Conservation (phyloP, 2,797 vertebrate genomes). For the Hippopotamyrus pictus region DNA sequence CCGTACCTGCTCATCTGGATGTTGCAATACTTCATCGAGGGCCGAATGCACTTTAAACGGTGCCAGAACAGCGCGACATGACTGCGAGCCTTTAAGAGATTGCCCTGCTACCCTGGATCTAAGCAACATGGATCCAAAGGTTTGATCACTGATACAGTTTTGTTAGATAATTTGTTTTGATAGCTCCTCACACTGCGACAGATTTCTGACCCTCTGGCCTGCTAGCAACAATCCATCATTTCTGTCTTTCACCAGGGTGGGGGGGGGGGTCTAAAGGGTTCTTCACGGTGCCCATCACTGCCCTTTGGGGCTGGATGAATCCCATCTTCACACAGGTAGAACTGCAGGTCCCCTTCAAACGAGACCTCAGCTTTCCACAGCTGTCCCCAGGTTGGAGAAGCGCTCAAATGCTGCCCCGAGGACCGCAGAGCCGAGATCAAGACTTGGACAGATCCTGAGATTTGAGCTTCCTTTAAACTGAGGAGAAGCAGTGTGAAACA, state of each 20-base stretch:
- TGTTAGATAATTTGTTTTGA: not conserved
- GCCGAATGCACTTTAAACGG: not conserved
- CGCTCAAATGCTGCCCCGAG: not conserved
- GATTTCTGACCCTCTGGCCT: not conserved
- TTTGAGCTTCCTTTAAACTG: not conserved
- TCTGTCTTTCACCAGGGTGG: not conserved
- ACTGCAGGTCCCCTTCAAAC: not conserved
- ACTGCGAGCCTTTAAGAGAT: not conserved
- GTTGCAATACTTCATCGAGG: not conserved
- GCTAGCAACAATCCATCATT: not conserved
- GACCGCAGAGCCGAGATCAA: not conserved
- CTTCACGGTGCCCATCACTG: not conserved
- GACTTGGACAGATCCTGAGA: not conserved
- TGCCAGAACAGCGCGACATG: not conserved
- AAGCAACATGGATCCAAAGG: not conserved
- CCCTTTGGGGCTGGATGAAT: not conserved
- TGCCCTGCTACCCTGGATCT: not conserved
- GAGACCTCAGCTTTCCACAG: not conserved
- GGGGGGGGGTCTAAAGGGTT: not conserved
- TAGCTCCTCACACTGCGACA: not conserved
- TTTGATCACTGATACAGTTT: not conserved
- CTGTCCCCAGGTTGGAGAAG: not conserved
- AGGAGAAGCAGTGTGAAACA: not conserved
- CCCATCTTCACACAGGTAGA: not conserved
- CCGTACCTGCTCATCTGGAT: not conserved